Base-by-base conservation (phyloP, 2,888 invertebrate species). In the Acheta domesticus region DNA sequence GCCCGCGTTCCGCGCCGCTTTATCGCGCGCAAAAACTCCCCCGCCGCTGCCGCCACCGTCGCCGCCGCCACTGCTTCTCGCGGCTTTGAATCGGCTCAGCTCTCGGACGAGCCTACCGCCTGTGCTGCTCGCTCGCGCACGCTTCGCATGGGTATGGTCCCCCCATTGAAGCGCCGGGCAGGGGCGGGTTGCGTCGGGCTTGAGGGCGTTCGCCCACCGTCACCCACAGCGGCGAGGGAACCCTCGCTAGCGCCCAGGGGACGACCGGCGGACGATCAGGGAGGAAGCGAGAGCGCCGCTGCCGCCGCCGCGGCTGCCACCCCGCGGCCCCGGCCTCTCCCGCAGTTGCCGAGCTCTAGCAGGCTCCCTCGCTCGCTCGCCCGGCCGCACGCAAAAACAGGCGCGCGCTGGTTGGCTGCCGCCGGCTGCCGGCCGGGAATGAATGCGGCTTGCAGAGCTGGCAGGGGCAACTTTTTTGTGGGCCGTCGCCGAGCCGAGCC, bases 331-430 rank as follows among this genome's bases (percentile, higher is more conserved):
- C 62, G 62, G n/a, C 62, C 14, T 36, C 62, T n/a, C 16, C 62
- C 62, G n/a, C 62, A 14, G 62, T 75, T 75, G 21, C 75, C 75
- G 48, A 20, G 48, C 76, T 23, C 19, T 19, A 36, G 76, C 76
- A 14, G 19, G n/a, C n/a, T 62, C 48, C 48, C 48, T 48, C 48
- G 76, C 76, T 76, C 76, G 78, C 75, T 50, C 74, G 79, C 81
- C 81, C 81, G 79, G 81, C 81, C 80, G 77, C 12, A 76, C 62
- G 80, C 81, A 82, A 82, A 82, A 82, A 82, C 78, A 75, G 78
- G 49, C 50, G 80, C 78, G 77, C 48, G 49, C 77, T 23, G 76
- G 77, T 79, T 77, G 49, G 79, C 80, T 80, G 80, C 79, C 77
- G 80, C 77, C 48, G 74, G 36, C 36, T 36, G 36, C 49, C 20